Percentiles rank a stretch among this genome's conserved stretches.
These are phyloP conservation scores for Parus major DNA, from an alignment of 2,113 vertebrate species.

Conservation along the genomic window DNA sequence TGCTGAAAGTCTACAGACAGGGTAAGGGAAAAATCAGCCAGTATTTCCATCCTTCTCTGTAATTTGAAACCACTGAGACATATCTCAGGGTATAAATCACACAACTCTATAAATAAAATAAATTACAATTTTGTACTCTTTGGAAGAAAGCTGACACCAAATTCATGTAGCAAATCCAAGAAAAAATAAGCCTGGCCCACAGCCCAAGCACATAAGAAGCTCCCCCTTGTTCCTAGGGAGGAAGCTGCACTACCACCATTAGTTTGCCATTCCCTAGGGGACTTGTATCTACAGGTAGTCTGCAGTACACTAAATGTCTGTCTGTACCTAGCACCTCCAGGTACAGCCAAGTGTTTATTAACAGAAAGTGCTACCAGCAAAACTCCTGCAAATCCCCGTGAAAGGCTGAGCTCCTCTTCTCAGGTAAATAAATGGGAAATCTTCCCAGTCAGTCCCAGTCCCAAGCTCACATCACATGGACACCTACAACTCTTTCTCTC, in stretches of 20 bases:
- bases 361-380: neutral
- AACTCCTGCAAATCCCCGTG: neutral
- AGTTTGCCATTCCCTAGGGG: neutral
- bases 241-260: neutral
- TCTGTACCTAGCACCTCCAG: neutral
- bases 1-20: neutral
- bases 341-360: neutral
- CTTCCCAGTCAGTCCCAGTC: neutral
- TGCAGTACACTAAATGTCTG: neutral
- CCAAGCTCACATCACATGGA: neutral
- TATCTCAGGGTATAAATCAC: slow-evolving; percentile 47
- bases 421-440: neutral
- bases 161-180: neutral
- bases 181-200: slow-evolving; percentile 3
- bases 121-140: slow-evolving; percentile 26
- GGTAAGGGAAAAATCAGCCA: slow-evolving; percentile 19
- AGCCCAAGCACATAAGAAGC: neutral
- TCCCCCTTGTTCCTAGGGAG: neutral
- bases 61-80: slow-evolving; percentile 41
- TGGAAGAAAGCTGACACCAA: slow-evolving; percentile 50
- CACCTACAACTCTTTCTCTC: neutral
- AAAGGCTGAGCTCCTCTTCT: neutral
- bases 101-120: slow-evolving; percentile 51
- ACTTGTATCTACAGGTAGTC: neutral
- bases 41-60: slow-evolving; percentile 19